Evolutionary conservation across 2,113 vertebrate genomes (phyloP).

Genomic region (Pedionomus torquatus): DNA sequence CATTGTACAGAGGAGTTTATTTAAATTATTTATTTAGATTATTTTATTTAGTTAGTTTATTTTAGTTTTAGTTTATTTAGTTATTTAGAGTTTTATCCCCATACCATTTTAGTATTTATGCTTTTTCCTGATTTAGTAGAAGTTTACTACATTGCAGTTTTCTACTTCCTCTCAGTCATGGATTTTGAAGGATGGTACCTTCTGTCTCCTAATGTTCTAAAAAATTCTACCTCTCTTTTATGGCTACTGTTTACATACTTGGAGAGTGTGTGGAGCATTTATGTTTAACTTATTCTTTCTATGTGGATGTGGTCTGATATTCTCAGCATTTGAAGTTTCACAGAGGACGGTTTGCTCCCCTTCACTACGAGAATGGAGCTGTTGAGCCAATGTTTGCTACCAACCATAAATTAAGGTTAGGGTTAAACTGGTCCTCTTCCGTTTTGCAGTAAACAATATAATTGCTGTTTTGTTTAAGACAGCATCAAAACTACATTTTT

Average conservation of each 20-base stretch:
- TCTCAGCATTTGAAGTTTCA: neutral
- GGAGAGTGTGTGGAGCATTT: neutral
- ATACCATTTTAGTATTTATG: neutral
- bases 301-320: neutral
- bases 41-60: no score
- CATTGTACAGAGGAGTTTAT: neutral
- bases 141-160: neutral
- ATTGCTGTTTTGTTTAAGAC: neutral
- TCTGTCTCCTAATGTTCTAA: neutral
- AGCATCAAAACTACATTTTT: neutral
- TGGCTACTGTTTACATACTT: neutral
- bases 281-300: neutral
- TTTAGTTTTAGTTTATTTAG: no score
- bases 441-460: neutral
- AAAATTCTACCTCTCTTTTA: neutral
- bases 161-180: neutral
- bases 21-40: no score
- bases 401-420: neutral
- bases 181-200: neutral
- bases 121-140: neutral
- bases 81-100: neutral
- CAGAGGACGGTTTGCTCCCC: neutral
- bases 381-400: neutral
- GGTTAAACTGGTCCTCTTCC: neutral
- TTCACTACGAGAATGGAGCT: neutral